A percentile compares a stretch with the other conserved stretches of the same genome.
Conservation (phyloP, 2,113 vertebrate species). For the Dipodomys stephensi region DNA sequence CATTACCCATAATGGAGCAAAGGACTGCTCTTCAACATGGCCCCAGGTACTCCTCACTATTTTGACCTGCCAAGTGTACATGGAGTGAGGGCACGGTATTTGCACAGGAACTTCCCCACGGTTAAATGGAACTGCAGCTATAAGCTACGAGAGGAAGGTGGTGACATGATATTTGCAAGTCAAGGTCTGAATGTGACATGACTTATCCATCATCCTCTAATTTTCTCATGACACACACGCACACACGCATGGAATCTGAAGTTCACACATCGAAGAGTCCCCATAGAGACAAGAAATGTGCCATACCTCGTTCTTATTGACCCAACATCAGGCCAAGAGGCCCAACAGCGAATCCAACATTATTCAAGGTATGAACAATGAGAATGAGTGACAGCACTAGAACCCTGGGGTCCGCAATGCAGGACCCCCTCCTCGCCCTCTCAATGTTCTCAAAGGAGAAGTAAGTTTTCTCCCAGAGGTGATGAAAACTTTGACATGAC, state of each 20-base stretch:
- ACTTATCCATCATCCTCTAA: background rate
- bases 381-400: background rate
- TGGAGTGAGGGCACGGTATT: background rate
- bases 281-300: background rate
- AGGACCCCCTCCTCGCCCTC: background rate
- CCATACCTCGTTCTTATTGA: background rate
- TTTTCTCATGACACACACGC: background rate
- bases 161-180: background rate
- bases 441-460: background rate
- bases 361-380: background rate
- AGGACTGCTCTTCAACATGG: background rate
- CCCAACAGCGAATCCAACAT: background rate
- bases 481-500: constrained; percentile 68
- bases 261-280: background rate
- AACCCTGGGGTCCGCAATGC: background rate
- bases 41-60: background rate
- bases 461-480: constrained; percentile 15
- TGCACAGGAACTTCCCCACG: background rate
- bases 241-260: background rate
- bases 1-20: background rate
- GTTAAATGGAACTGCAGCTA: background rate
- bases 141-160: background rate
- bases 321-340: background rate
- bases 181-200: background rate
- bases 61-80: background rate